These are phyloP conservation scores for Spermophilus dauricus DNA, from an alignment of 2,113 vertebrate genomes.

Conservation along the genomic window DNA sequence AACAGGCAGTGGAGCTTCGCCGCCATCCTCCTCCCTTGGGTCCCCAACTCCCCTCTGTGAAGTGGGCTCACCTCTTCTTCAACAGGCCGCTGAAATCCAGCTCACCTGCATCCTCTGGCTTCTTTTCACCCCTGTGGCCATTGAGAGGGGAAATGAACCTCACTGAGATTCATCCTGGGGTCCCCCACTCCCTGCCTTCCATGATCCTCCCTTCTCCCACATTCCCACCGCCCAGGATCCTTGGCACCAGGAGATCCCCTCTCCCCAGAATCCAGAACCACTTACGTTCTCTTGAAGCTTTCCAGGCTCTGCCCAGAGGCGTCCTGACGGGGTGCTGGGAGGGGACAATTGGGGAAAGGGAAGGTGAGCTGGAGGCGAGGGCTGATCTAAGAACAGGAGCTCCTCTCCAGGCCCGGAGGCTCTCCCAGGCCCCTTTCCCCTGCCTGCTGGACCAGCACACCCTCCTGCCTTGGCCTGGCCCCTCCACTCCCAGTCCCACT, in stretches of 20 bases:
- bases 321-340: conserved; percentile 88
- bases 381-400: neutral
- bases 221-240: neutral
- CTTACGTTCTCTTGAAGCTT: conserved; percentile 93
- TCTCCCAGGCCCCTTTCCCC: neutral
- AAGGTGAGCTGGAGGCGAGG: neutral
- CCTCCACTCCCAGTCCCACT: neutral
- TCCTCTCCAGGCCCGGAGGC: no score
- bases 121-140: conserved; percentile 88
- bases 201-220: neutral
- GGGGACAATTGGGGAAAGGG: conserved; percentile 65
- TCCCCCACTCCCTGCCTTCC: neutral
- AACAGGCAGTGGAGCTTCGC: rapidly evolving
- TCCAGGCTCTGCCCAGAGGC: conserved; percentile 90
- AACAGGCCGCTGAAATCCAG: conserved; percentile 95
- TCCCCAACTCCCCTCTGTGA: no score
- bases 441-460: neutral
- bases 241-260: neutral
- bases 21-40: neutral
- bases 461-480: neutral
- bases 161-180: neutral
- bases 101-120: conserved; percentile 90
- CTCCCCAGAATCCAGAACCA: conserved; percentile 56
- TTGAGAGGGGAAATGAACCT: neutral
- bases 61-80: conserved; percentile 92